Evolutionary conservation across 2,797 vertebrate genomes (phyloP).

Genomic region (Macroramphosus scolopax): DNA sequence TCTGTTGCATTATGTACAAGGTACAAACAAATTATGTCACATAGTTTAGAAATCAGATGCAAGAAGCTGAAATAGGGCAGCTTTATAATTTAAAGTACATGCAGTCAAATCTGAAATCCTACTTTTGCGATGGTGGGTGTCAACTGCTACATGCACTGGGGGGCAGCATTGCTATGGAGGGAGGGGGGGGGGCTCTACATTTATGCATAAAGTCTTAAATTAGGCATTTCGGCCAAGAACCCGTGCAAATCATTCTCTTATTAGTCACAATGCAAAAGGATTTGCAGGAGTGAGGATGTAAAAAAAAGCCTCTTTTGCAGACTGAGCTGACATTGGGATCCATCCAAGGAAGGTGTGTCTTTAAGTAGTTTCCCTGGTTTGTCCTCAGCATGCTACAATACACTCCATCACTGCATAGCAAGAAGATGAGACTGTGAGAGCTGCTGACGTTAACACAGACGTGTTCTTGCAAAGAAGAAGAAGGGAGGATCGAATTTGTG

Average conservation of each 20-base stretch:
- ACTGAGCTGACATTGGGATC: conserved; percentile 52
- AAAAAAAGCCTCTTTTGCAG: conserved; percentile 23
- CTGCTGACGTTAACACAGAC: conserved; percentile 57
- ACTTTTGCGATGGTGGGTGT: conserved; percentile 14
- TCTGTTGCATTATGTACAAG: conserved; percentile 55
- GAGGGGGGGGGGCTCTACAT: conserved; percentile 22
- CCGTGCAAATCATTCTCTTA: conserved; percentile 58
- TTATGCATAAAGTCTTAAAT: conserved; percentile 43
- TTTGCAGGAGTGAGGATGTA: conserved; percentile 48
- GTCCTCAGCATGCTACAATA: conserved; percentile 54
- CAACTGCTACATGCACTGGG: conserved; percentile 64
- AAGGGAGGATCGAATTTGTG: conserved; percentile 38
- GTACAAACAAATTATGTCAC: conserved; percentile 51
- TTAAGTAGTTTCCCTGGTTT: conserved; percentile 65
- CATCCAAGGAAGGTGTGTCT: conserved; percentile 47
- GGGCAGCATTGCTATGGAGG: conserved; percentile 75
- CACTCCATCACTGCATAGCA: conserved; percentile 67
- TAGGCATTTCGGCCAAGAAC: conserved; percentile 43
- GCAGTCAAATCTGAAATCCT: conserved; percentile 19
- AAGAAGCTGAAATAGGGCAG: conserved; percentile 14
- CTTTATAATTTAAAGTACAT: conserved; percentile 29
- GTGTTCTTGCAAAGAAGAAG: conserved; percentile 51
- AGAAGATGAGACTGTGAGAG: conserved; percentile 57
- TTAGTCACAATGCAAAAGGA: conserved; percentile 59
- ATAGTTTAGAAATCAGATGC: conserved; percentile 45